Percentiles rank a stretch among this genome's conserved stretches.
phyloP scores from a whole-genome alignment of 2,888 invertebrate species.

The Perdita meconis region DNA sequence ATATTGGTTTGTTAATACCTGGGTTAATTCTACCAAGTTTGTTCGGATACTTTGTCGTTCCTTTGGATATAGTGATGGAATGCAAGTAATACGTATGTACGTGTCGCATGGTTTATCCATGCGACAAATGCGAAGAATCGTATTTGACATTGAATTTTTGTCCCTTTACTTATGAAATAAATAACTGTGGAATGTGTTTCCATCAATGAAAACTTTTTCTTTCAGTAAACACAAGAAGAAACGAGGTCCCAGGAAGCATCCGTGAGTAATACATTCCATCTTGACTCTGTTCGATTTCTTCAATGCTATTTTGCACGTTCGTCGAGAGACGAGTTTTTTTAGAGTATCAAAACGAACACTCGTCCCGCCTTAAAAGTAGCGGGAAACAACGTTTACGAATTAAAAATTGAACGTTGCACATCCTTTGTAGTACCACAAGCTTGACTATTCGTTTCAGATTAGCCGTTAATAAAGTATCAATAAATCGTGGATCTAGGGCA shows the following conservation, averaged over 20 bases:
- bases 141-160: conserved; percentile 64
- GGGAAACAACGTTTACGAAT: not conserved
- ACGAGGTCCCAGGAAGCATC: conserved; percentile 78
- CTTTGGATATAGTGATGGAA: conserved; percentile 34
- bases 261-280: conserved; percentile 75
- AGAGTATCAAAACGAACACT: not conserved
- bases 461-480: conserved; percentile 73
- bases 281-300: no score
- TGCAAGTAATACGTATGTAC: conserved; percentile 42
- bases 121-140: conserved; percentile 29
- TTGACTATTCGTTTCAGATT: conserved; percentile 70
- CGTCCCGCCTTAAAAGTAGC: not conserved
- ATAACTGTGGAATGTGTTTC: conserved; percentile 46
- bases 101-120: conserved; percentile 23
- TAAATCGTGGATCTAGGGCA: conserved; percentile 73
- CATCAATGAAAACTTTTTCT: conserved; percentile 71
- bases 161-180: conserved; percentile 63
- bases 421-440: conserved; percentile 37
- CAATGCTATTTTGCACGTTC: no score
- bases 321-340: not conserved
- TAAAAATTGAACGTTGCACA: conserved; percentile 13
- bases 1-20: conserved; percentile 45
- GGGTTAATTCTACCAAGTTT: conserved; percentile 66
- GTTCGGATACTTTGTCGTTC: conserved; percentile 30
- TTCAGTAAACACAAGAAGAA: conserved; percentile 83